Evolutionary conservation across 1,140 invertebrate genomes (phyloP).

Genomic region (Globodera rostochiensis): DNA sequence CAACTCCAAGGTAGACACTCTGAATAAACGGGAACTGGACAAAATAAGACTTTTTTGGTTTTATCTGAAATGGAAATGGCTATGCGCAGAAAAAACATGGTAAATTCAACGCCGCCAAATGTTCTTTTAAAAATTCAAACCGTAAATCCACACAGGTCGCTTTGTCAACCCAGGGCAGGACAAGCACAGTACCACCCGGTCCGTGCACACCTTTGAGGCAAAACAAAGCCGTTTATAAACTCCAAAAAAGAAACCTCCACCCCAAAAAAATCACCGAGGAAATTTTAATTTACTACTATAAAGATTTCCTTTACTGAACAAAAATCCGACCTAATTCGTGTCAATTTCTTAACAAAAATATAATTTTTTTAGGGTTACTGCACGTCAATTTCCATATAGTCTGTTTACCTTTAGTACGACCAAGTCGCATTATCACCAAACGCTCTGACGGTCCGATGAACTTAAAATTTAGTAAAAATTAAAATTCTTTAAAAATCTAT

Average conservation of each 20-base stretch:
- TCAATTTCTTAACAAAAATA: too few species aligned
- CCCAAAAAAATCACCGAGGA: too few species aligned
- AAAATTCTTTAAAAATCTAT: too few species aligned
- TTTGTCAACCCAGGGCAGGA: slow-evolving; percentile 53
- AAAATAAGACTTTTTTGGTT: slow-evolving; percentile 7
- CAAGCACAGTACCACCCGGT: slow-evolving; percentile 44
- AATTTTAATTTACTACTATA: too few species aligned
- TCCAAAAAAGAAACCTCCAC: too few species aligned
- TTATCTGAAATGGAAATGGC: background rate
- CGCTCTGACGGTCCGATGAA: slow-evolving; percentile 45
- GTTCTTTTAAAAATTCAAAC: background rate
- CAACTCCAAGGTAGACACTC: slow-evolving; percentile 38
- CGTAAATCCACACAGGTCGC: slow-evolving; percentile 42
- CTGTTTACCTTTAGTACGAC: slow-evolving; percentile 15
- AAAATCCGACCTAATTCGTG: too few species aligned
- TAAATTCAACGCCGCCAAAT: background rate
- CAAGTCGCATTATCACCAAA: slow-evolving; percentile 49
- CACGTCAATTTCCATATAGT: too few species aligned
- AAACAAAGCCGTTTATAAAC: too few species aligned
- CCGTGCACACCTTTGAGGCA: slow-evolving; percentile 30
- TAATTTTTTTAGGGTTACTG: too few species aligned
- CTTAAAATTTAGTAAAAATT: slow-evolving; percentile 38
- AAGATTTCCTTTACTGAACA: too few species aligned
- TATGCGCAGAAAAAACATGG: background rate
- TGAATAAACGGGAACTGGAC: background rate